phyloP scores from a whole-genome alignment of 1,140 invertebrate genomes.

The Trachelipus rathkii region DNA sequence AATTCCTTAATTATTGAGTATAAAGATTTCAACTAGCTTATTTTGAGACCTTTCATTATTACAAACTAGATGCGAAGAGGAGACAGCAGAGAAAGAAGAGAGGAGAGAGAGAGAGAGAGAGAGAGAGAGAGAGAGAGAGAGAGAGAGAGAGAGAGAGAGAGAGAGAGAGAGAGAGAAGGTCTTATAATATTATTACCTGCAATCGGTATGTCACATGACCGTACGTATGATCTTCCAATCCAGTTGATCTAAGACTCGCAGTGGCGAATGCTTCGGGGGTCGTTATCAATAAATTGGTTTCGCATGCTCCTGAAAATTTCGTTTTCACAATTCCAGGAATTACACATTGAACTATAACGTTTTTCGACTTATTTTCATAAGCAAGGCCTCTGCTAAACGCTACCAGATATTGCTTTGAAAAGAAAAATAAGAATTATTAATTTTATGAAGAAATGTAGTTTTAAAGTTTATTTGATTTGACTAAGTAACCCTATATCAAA shows the following conservation, averaged over 20 bases:
- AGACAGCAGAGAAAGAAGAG: no score
- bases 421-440: slow-evolving; percentile 28
- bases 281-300: slow-evolving; percentile 67
- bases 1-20: no score
- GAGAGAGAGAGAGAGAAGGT: no score
- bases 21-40: no score
- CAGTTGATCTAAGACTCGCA: slow-evolving; percentile 69
- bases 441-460: neutral
- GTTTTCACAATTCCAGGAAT: slow-evolving; percentile 85
- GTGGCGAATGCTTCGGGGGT: slow-evolving; percentile 71
- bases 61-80: no score
- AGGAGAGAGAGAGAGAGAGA: no score
- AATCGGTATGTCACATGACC: slow-evolving; percentile 51
- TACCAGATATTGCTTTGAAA: slow-evolving; percentile 68
- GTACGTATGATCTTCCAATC: slow-evolving; percentile 66
- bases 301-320: slow-evolving; percentile 84
- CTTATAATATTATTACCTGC: no score
- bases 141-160: no score
- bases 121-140: no score
- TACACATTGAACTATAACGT: slow-evolving; percentile 78
- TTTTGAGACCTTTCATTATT: no score
- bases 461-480: no score
- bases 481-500: no score
- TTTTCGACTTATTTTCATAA: slow-evolving; percentile 69
- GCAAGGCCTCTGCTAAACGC: slow-evolving; percentile 76